Conservation (phyloP, 2,888 invertebrate species). For the Leucophora obtusa region DNA sequence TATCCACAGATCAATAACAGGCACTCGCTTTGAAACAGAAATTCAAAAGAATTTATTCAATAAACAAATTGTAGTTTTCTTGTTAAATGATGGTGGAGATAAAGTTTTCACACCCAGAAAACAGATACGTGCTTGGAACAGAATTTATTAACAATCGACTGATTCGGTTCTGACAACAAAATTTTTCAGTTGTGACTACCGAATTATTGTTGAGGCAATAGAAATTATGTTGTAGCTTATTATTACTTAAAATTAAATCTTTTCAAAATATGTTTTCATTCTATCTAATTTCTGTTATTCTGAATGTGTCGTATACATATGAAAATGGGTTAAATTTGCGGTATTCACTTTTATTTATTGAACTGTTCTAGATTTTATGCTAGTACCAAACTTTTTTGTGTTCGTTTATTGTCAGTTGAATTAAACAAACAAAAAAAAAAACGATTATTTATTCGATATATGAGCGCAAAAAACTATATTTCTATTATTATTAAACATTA, state of each 20-base stretch:
- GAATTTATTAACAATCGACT: no score
- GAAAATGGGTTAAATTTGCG: slow-evolving; percentile 48
- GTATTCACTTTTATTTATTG: slow-evolving; percentile 56
- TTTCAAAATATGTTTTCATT: no score
- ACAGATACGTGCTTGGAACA: no score
- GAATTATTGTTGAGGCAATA: no score
- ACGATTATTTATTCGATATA: slow-evolving; percentile 11
- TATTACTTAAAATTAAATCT: no score
- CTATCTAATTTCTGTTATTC: no score
- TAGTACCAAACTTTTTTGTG: not conserved
- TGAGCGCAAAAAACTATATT: slow-evolving; percentile 18
- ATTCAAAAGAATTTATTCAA: not conserved
- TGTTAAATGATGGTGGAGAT: no score
- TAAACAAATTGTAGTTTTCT: no score
- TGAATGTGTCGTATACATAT: not conserved
- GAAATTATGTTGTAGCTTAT: no score
- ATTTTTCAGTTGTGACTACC: no score
- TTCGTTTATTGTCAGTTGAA: slow-evolving; percentile 8
- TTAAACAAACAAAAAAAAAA: not conserved
- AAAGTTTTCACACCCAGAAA: no score
- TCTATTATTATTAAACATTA: not conserved
- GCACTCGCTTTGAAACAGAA: not conserved
- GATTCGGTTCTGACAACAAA: no score
- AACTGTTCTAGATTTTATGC: slow-evolving; percentile 35
- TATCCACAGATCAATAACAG: not conserved